Evolutionary conservation across 2,888 invertebrate genomes (phyloP).

Genomic region (Cynaeus angustus): DNA sequence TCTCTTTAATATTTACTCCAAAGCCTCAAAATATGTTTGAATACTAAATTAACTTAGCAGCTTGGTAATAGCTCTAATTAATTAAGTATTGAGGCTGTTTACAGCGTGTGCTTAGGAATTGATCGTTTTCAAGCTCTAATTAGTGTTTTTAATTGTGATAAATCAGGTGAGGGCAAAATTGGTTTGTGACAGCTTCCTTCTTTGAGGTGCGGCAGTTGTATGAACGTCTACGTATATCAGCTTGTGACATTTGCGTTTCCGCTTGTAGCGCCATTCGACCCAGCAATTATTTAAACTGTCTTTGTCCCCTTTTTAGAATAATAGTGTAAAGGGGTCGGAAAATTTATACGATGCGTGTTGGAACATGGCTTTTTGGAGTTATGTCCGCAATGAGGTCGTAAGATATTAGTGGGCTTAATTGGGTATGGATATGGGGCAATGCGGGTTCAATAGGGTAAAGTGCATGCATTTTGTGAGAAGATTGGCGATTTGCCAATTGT

Average conservation of each 20-base stretch:
- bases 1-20: constrained; percentile 25
- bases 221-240: constrained; percentile 1
- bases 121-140: background rate
- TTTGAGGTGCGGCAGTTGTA: no score
- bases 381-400: constrained; percentile 40
- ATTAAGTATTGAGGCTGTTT: constrained; percentile 28
- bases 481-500: constrained; percentile 6
- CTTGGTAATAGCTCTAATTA: constrained; percentile 16
- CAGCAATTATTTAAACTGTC: constrained; percentile 40
- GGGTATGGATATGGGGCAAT: constrained; percentile 26
- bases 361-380: constrained; percentile 38
- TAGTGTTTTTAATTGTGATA: background rate
- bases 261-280: background rate
- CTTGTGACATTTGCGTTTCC: constrained; percentile 1
- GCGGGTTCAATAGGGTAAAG: constrained; percentile 25
- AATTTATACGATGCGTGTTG: constrained; percentile 29
- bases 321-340: constrained; percentile 26
- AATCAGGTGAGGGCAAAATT: background rate
- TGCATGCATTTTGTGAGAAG: constrained; percentile 5
- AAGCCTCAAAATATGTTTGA: constrained; percentile 24
- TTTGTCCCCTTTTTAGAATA: constrained; percentile 11
- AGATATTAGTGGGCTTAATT: constrained; percentile 41
- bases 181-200: no score
- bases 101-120: background rate
- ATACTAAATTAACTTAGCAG: constrained; percentile 30